Percentiles rank a stretch among this genome's conserved stretches.
Evolutionary conservation across 1,140 invertebrate species (phyloP).

Genomic region (Riptortus pedestris): DNA sequence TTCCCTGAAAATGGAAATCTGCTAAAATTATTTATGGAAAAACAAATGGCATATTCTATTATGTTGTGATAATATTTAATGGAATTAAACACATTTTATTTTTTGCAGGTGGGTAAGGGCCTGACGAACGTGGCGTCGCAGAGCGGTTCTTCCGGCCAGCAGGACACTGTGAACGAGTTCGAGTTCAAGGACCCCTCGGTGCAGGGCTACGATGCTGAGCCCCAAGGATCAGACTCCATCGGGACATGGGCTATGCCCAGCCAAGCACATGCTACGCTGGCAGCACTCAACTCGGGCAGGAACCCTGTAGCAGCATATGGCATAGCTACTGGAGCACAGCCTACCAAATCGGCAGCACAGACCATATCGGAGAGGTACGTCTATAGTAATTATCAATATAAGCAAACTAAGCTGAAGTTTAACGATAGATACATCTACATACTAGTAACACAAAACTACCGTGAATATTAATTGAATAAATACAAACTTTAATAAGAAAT

Average conservation of each 20-base stretch:
- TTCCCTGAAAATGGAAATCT: too few relatives aligned
- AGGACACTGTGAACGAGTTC: slow-evolving; percentile 47
- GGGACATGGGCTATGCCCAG: slow-evolving; percentile 23
- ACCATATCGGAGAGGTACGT: slow-evolving; percentile 12
- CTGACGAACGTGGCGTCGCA: slow-evolving; percentile 33
- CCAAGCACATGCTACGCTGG: slow-evolving; percentile 23
- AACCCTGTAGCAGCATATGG: too few relatives aligned
- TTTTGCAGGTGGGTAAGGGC: slow-evolving; percentile 52
- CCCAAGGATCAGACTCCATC: slow-evolving; percentile 30
- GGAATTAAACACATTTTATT: too few relatives aligned
- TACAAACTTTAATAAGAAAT: too few relatives aligned
- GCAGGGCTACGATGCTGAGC: slow-evolving; percentile 30
- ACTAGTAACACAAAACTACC: too few relatives aligned
- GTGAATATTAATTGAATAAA: too few relatives aligned
- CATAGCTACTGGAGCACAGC: not conserved
- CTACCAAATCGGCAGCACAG: slow-evolving; percentile 3
- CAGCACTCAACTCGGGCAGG: slow-evolving; percentile 18
- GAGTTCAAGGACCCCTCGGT: slow-evolving; percentile 47
- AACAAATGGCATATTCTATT: too few relatives aligned
- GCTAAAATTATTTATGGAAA: too few relatives aligned
- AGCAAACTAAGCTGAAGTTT: too few relatives aligned
- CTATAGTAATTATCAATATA: not conserved
- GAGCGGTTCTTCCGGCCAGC: slow-evolving; percentile 38
- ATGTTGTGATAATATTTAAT: too few relatives aligned
- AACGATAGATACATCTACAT: too few relatives aligned